phyloP scores from a whole-genome alignment of 2,888 invertebrate species.

The Hymenopus coronatus region DNA sequence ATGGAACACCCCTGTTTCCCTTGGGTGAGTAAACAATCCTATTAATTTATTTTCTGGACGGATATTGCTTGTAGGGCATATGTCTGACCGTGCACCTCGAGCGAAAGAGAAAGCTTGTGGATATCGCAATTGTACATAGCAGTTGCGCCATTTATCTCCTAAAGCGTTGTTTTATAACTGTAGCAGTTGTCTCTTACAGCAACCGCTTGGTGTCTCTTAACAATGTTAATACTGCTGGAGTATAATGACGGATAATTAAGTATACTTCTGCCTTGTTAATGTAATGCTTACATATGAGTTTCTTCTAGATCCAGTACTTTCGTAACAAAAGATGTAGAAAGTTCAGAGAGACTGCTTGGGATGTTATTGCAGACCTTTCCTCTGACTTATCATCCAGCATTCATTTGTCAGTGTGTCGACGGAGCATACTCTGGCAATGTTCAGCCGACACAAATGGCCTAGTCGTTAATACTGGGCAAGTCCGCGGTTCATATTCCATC shows the following conservation, averaged over 20 bases:
- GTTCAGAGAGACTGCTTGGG: no score
- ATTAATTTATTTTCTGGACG: not conserved
- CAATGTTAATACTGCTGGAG: not conserved
- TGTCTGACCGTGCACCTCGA: not conserved
- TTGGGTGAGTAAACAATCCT: not conserved
- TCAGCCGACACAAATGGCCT: no score
- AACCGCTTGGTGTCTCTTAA: not conserved
- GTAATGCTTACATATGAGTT: not conserved
- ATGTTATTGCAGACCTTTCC: no score
- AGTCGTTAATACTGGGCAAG: no score
- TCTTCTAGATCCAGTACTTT: no score
- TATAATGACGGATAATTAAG: not conserved
- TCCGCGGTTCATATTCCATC: no score
- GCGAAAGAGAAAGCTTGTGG: not conserved
- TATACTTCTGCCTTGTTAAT: not conserved
- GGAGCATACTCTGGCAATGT: no score
- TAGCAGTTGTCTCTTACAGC: not conserved
- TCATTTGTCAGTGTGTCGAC: no score
- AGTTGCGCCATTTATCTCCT: not conserved
- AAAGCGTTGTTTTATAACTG: not conserved
- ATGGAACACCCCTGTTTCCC: no score
- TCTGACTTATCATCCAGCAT: no score
- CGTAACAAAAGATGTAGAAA: no score
- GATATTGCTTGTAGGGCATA: not conserved
- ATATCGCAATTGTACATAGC: not conserved